Evolutionary conservation across 2,797 vertebrate genomes (phyloP).

Genomic region (Urophycis tenuis): DNA sequence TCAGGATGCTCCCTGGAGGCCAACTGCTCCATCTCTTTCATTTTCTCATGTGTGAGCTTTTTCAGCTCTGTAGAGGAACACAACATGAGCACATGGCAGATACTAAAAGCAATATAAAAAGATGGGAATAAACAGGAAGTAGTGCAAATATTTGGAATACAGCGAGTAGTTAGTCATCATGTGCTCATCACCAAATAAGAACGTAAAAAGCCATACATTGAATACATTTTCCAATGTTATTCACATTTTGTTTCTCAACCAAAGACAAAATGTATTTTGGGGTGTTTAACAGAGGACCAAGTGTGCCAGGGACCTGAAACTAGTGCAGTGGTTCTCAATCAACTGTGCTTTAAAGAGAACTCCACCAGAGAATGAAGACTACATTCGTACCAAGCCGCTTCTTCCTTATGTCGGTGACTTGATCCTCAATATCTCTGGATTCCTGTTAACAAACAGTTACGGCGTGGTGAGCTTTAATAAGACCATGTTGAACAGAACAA

Average conservation of each 20-base stretch:
- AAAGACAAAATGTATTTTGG: no score
- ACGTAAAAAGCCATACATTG: background rate
- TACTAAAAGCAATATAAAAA: background rate
- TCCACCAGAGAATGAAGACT: background rate
- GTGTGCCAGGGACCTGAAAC: background rate
- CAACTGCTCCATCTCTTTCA: conserved; percentile 66
- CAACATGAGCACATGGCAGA: background rate
- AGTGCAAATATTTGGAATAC: background rate
- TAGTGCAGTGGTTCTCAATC: background rate
- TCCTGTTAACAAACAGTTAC: conserved; percentile 53
- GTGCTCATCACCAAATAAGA: background rate
- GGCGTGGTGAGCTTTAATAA: background rate
- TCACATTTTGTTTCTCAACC: background rate
- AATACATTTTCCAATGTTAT: background rate
- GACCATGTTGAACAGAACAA: background rate
- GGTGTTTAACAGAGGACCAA: background rate
- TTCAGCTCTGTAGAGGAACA: conserved; percentile 59
- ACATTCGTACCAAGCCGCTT: conserved; percentile 64
- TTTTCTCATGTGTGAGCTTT: conserved; percentile 64
- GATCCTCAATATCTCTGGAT: conserved; percentile 62
- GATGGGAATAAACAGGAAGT: background rate
- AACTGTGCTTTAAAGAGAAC: background rate
- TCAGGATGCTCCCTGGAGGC: conserved; percentile 57
- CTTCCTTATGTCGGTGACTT: conserved; percentile 68
- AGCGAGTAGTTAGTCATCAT: background rate